phyloP scores from a whole-genome alignment of 53 echinoderm and acorn worm genomes.

The Paracentrotus lividus region DNA sequence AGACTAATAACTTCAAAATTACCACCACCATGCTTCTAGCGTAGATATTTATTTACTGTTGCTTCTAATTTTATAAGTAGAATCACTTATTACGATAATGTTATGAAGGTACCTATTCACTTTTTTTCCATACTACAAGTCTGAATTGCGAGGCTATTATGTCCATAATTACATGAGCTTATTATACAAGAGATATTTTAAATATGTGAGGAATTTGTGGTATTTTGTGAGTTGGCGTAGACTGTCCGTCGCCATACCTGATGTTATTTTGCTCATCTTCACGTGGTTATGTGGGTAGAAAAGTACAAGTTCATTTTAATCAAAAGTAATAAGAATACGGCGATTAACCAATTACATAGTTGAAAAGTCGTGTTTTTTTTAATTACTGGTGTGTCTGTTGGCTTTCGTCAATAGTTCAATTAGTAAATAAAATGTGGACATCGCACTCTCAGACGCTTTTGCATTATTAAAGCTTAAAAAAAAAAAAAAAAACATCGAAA shows the following conservation, averaged over 20 bases:
- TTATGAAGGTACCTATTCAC: neutral
- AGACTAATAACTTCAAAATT: neutral
- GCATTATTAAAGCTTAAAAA: too few relatives aligned
- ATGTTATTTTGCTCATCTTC: neutral
- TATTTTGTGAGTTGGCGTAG: neutral
- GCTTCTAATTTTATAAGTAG: too few relatives aligned
- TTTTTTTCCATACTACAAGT: neutral
- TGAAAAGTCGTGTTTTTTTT: neutral
- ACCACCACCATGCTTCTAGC: neutral
- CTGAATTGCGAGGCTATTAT: neutral
- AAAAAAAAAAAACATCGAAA: too few relatives aligned
- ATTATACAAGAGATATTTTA: neutral
- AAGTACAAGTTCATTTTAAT: constrained; percentile 1
- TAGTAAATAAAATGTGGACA: too few relatives aligned
- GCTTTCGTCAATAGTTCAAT: neutral
- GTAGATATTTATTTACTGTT: neutral
- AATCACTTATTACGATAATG: neutral
- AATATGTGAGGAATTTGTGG: constrained; percentile 5
- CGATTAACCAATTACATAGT: neutral
- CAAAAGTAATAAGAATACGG: neutral
- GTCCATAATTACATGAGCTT: neutral
- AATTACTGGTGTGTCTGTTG: neutral
- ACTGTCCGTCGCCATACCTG: neutral
- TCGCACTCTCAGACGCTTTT: too few relatives aligned
- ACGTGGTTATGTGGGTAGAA: neutral